A percentile compares a stretch with the other conserved stretches of the same genome.
These are phyloP conservation scores for Platycercus adscitus DNA, from an alignment of 2,113 vertebrate species.

Conservation along the genomic window DNA sequence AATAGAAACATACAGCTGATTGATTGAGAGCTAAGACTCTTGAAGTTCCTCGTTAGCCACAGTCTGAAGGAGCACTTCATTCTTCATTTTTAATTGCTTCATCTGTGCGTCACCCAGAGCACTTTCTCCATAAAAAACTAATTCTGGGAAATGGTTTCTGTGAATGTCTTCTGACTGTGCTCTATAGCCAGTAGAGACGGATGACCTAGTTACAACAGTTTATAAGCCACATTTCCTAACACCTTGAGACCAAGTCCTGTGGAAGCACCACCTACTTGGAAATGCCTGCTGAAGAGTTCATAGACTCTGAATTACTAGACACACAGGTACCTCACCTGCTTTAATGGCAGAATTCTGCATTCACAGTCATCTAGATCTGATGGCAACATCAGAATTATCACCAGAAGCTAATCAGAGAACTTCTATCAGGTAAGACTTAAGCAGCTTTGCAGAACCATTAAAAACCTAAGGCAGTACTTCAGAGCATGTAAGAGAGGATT, in stretches of 20 bases:
- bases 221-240: not conserved
- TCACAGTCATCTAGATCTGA: not conserved
- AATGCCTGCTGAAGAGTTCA: not conserved
- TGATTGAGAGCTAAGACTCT: not conserved
- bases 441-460: not conserved
- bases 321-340: not conserved
- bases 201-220: accelerated
- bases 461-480: not conserved
- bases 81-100: not conserved
- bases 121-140: not conserved
- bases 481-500: not conserved
- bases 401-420: not conserved
- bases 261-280: not conserved
- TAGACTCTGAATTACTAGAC: not conserved
- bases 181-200: not conserved
- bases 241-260: not conserved
- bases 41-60: not conserved
- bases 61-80: not conserved
- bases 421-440: not conserved
- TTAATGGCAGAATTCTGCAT: not conserved
- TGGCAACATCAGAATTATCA: not conserved
- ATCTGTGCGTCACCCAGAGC: not conserved
- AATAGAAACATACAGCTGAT: not conserved
- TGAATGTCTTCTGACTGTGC: not conserved
- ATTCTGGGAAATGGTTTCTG: not conserved